Evolutionary conservation across 2,888 invertebrate genomes (phyloP), one percentile per base, ranked within the genome.

Genomic region (Acanthoscelides obtectus): DNA sequence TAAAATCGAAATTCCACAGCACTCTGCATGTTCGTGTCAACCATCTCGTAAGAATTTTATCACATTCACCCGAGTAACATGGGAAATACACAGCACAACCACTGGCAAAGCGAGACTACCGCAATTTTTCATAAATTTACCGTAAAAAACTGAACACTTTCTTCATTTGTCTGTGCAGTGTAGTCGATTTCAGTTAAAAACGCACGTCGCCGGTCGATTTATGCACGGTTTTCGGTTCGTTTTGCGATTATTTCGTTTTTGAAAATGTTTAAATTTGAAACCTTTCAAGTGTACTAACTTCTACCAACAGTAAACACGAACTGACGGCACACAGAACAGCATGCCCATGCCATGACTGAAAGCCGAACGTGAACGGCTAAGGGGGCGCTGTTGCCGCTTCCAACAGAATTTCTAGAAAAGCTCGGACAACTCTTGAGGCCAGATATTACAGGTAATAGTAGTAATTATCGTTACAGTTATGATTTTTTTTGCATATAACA

Each of bases 321-420:
- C 83, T 83, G 83, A 80, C 80, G 79, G 80, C 72, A 79, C 72
- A 75, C 75, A 78, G 78, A 80, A 77, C 80, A 79, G 81, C 81
- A 80, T 81, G n/a, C n/a, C n/a, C n/a, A n/a, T n/a, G 81, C 81
- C 81, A 81, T 79, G 79, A 79, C 79, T 77, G 81, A 80, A 80
- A 80, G 76, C 80, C 82, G 82, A 82, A 77, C 75, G 74, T 76
- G 69, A 72, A 78, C 81, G 82, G 79, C 75, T 45, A 45, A 45
- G 45, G 45, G 45, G 45, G 45, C 45, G 45, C 45, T 45, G 45
- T 45, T 45, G 45, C 45, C 45, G 45, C 45, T 6, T 12, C 45
- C 12, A 12, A 6, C 45, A 17, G 45, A 12, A 6, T 45, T 17
- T 45, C 45, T 17, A 17, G 45, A 45, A 45, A 12, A 6, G 12